Percentiles rank a stretch among this genome's conserved stretches.
These are phyloP conservation scores for Seriola aureovittata DNA, from an alignment of 2,113 vertebrate genomes.

Conservation along the genomic window DNA sequence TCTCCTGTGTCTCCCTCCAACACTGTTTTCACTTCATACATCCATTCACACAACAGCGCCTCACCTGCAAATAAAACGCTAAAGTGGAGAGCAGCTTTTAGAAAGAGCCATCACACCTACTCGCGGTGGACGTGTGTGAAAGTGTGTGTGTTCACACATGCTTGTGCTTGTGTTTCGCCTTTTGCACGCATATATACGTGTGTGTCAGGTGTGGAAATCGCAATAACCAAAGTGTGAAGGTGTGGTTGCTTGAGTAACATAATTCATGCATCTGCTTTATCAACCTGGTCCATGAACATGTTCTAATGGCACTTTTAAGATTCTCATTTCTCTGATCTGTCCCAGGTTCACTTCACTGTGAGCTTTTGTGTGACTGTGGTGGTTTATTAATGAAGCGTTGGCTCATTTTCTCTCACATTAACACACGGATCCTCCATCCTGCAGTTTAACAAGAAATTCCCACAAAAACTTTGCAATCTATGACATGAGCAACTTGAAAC, in stretches of 20 bases:
- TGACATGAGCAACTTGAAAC: background rate
- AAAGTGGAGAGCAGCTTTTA: slow-evolving; percentile 23
- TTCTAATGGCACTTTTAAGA: slow-evolving; percentile 37
- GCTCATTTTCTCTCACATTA: slow-evolving; percentile 6
- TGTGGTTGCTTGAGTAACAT: slow-evolving; percentile 3
- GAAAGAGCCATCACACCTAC: slow-evolving; percentile 26
- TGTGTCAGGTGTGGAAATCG: slow-evolving; percentile 31
- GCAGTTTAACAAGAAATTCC: background rate
- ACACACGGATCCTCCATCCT: slow-evolving; percentile 1
- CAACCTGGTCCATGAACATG: slow-evolving; percentile 25
- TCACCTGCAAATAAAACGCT: slow-evolving; percentile 14
- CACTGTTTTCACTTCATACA: slow-evolving; percentile 36
- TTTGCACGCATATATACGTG: background rate
- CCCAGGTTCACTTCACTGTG: slow-evolving; percentile 24
- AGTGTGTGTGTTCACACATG: slow-evolving; percentile 15
- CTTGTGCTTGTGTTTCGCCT: slow-evolving; percentile 11
- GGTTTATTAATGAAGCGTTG: slow-evolving; percentile 37
- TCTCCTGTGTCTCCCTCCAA: slow-evolving; percentile 53
- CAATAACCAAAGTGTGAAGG: slow-evolving; percentile 17
- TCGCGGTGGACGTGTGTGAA: background rate
- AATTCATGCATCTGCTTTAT: slow-evolving; percentile 17
- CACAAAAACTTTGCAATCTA: background rate
- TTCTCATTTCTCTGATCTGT: slow-evolving; percentile 42
- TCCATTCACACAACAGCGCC: slow-evolving; percentile 55
- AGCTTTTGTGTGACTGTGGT: slow-evolving; percentile 8